phyloP scores from a whole-genome alignment of 2,113 vertebrate genomes.

The Piaya cayana region DNA sequence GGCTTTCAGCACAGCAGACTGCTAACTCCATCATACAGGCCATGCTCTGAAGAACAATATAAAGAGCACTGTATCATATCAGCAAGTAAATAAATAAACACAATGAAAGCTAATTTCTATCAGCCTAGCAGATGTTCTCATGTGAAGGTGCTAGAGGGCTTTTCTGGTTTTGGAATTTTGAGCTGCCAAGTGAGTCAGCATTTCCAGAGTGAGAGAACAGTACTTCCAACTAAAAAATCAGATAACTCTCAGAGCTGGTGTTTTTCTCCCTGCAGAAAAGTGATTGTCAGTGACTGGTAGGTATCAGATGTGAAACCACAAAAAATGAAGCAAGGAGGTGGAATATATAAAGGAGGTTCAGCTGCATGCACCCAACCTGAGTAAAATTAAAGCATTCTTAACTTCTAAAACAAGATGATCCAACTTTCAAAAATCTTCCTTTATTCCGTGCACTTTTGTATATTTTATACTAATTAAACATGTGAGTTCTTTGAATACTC shows the following conservation, averaged over 20 bases:
- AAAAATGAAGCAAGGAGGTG: background rate
- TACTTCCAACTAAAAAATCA: background rate
- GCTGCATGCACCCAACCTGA: background rate
- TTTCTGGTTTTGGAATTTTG: background rate
- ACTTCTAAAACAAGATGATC: background rate
- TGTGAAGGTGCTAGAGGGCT: background rate
- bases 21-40: background rate
- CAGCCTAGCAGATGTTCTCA: background rate
- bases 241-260: background rate
- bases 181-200: constrained; percentile 7
- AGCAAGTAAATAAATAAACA: background rate
- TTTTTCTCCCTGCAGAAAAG: background rate
- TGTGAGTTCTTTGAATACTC: background rate
- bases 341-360: background rate
- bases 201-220: background rate
- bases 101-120: background rate
- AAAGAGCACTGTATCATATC: background rate
- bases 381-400: background rate
- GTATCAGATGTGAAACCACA: background rate
- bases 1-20: background rate
- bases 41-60: background rate
- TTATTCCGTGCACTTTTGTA: background rate
- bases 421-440: background rate
- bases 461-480: background rate
- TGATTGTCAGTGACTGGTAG: background rate